Conservation (phyloP, 2,888 invertebrate genomes). For the Caenorhabditis angaria region DNA sequence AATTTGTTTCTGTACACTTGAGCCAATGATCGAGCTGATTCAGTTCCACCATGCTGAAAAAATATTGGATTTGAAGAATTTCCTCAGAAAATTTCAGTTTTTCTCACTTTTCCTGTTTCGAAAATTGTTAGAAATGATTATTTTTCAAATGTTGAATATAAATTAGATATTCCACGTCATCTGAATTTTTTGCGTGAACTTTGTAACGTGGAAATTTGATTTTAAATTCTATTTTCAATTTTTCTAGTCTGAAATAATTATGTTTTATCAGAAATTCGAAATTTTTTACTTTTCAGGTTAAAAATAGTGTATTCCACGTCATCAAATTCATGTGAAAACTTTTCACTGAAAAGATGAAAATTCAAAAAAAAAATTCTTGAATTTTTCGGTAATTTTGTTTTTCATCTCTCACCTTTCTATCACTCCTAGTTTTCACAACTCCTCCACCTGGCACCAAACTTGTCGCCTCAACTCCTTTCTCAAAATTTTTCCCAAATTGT, state of each 20-base stretch:
- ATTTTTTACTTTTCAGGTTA: neutral
- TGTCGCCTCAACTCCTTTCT: neutral
- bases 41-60: conserved; percentile 35
- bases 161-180: too few species aligned
- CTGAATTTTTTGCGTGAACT: neutral
- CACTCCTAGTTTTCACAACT: neutral
- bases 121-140: neutral
- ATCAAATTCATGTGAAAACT: conserved; percentile 1
- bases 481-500: conserved; percentile 9
- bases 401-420: neutral
- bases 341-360: too few species aligned
- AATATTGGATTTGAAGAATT: neutral
- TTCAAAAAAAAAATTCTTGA: too few species aligned
- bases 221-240: neutral
- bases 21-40: conserved; percentile 29
- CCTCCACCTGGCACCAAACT: neutral
- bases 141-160: neutral
- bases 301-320: too few species aligned
- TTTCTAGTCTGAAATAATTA: neutral
- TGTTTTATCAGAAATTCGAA: neutral
- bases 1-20: conserved; percentile 21
- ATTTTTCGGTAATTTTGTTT: too few species aligned
- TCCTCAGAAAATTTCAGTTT: neutral
- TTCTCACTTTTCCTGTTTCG: neutral
- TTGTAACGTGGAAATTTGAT: neutral